These are phyloP conservation scores for Petaurus breviceps DNA, from an alignment of 2,113 vertebrate genomes.

Conservation along the genomic window DNA sequence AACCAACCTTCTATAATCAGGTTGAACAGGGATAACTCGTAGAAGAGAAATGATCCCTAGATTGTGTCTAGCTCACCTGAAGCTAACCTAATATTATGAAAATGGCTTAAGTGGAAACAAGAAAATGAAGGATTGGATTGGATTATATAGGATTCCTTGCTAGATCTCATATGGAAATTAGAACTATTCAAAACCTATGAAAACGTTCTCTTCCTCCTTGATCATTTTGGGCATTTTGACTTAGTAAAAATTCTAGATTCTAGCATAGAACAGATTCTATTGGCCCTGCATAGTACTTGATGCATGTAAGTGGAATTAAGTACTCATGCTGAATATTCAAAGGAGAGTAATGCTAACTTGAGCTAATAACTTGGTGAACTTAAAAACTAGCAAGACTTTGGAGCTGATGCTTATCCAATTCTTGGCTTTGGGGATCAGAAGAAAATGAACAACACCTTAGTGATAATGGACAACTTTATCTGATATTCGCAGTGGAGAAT, in stretches of 20 bases:
- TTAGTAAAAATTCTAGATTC: background rate
- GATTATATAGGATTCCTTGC: background rate
- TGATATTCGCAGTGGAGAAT: background rate
- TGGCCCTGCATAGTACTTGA: background rate
- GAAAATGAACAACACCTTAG: background rate
- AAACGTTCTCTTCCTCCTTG: background rate
- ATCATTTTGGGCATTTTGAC: background rate
- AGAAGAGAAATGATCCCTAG: background rate
- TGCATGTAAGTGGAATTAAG: background rate
- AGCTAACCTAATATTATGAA: background rate
- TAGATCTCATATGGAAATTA: background rate
- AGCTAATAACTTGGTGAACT: background rate
- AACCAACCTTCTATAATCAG: background rate
- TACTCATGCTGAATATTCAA: background rate
- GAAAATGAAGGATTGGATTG: background rate
- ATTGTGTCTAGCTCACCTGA: background rate
- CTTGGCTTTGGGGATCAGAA: background rate
- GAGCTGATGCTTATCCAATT: background rate
- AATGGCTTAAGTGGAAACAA: background rate
- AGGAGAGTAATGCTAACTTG: background rate
- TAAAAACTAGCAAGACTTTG: background rate
- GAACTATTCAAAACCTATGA: background rate
- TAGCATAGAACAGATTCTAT: background rate
- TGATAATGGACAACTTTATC: background rate
- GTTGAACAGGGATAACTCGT: background rate